These are phyloP conservation scores for Palythoa grandiflora DNA, from an alignment of 92 coral and sea anemone genomes.

Conservation along the genomic window DNA sequence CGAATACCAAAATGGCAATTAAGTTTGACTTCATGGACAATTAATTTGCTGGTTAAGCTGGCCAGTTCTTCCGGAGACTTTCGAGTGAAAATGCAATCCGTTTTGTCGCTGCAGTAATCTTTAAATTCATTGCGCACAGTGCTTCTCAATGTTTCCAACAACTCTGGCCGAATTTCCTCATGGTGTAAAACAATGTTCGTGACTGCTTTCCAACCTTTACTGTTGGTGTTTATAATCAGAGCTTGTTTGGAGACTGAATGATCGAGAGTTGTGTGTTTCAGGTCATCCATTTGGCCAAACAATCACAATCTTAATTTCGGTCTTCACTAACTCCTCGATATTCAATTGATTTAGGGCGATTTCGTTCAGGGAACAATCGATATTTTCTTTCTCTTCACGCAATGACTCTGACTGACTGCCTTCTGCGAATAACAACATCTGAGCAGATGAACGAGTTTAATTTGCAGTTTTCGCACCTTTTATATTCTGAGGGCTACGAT, in stretches of 20 bases:
- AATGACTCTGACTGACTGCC: not conserved
- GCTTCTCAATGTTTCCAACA: conserved; percentile 49
- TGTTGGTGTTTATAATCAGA: conserved; percentile 45
- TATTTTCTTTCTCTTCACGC: conserved; percentile 1
- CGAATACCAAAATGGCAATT: conserved; percentile 61
- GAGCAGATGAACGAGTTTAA: not conserved
- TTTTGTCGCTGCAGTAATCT: conserved; percentile 50
- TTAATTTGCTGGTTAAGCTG: conserved; percentile 51
- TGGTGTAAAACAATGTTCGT: conserved; percentile 51
- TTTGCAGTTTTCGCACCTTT: conserved; percentile 1
- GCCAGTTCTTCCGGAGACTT: conserved; percentile 62
- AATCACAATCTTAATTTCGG: conserved; percentile 56
- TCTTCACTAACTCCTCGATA: conserved; percentile 35
- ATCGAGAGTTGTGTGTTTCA: conserved; percentile 32
- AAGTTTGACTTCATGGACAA: conserved; percentile 62
- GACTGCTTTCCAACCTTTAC: conserved; percentile 61
- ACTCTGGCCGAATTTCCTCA: conserved; percentile 42
- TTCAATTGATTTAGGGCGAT: conserved; percentile 21
- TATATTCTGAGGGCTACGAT: conserved; percentile 33
- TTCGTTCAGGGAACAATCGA: conserved; percentile 25
- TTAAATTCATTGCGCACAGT: conserved; percentile 49
- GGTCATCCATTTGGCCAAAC: conserved; percentile 52
- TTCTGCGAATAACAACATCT: not conserved
- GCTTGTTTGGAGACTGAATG: conserved; percentile 60
- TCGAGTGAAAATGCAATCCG: conserved; percentile 55